Conservation (phyloP, 2,888 invertebrate species). For the Trichopoda pennipes region DNA sequence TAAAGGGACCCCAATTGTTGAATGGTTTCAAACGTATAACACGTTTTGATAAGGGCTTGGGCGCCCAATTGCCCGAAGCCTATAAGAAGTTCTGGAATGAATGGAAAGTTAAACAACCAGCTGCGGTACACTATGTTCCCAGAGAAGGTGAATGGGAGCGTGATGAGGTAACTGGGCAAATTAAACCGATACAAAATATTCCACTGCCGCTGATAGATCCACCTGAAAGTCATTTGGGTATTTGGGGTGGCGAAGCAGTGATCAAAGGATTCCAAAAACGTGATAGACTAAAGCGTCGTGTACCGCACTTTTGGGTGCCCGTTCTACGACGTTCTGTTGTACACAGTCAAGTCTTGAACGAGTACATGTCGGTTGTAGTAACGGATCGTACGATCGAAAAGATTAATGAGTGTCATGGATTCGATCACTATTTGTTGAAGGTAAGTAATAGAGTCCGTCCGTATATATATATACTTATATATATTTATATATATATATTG, state of each 20-base stretch:
- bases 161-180: conserved; percentile 87
- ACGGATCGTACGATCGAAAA: conserved; percentile 91
- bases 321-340: conserved; percentile 89
- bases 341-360: conserved; percentile 94
- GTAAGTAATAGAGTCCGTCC: conserved; percentile 81
- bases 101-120: conserved; percentile 87
- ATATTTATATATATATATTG: too few relatives aligned
- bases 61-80: conserved; percentile 87
- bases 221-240: conserved; percentile 89
- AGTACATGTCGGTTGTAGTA: conserved; percentile 89
- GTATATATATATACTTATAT: too few relatives aligned
- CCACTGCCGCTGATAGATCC: conserved; percentile 90
- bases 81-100: conserved; percentile 93
- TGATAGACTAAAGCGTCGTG: conserved; percentile 83
- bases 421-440: conserved; percentile 96
- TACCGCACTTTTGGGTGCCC: conserved; percentile 95
- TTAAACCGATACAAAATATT: conserved; percentile 87
- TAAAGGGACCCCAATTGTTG: conserved; percentile 77
- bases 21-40: conserved; percentile 82
- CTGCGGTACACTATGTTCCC: conserved; percentile 86
- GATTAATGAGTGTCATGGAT: conserved; percentile 94
- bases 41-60: conserved; percentile 86
- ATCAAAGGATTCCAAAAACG: conserved; percentile 92
- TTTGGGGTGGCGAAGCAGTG: conserved; percentile 98
- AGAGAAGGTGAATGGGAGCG: conserved; percentile 88